These are phyloP conservation scores for Netelia fuscicornis DNA, from an alignment of 2,888 invertebrate genomes.

Conservation along the genomic window DNA sequence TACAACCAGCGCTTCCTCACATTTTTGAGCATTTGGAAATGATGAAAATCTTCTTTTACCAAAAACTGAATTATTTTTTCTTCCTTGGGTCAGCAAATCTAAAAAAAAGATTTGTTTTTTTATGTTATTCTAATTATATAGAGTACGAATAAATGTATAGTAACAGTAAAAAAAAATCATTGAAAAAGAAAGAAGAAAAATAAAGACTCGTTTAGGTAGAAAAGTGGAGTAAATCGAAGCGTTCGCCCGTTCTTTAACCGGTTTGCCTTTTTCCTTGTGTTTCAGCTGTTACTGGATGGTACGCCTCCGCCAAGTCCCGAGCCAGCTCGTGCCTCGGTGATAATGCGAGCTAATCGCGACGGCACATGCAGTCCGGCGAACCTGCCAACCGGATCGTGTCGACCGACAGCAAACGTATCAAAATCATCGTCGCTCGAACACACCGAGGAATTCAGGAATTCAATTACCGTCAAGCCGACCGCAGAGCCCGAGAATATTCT, in stretches of 20 bases:
- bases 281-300: slow-evolving; percentile 85
- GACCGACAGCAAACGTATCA: neutral
- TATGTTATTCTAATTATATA: too few relatives aligned
- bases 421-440: neutral
- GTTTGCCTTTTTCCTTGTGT: slow-evolving; percentile 39
- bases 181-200: neutral
- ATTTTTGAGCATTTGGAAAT: too few relatives aligned
- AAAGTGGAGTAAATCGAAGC: neutral
- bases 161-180: too few relatives aligned
- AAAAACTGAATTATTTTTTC: too few relatives aligned
- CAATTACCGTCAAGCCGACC: slow-evolving; percentile 65
- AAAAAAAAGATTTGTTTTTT: too few relatives aligned
- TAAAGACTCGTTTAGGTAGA: neutral
- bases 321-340: slow-evolving; percentile 89
- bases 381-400: slow-evolving; percentile 57
- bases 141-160: too few relatives aligned
- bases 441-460: slow-evolving; percentile 46
- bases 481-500: slow-evolving; percentile 87
- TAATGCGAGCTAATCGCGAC: slow-evolving; percentile 94
- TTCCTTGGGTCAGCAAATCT: too few relatives aligned
- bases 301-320: slow-evolving; percentile 86
- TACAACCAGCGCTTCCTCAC: too few relatives aligned
- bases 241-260: slow-evolving; percentile 33
- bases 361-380: slow-evolving; percentile 88
- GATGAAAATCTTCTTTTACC: too few relatives aligned